Evolutionary conservation across 2,113 vertebrate genomes (phyloP).

Genomic region (Callopanchax toddi): DNA sequence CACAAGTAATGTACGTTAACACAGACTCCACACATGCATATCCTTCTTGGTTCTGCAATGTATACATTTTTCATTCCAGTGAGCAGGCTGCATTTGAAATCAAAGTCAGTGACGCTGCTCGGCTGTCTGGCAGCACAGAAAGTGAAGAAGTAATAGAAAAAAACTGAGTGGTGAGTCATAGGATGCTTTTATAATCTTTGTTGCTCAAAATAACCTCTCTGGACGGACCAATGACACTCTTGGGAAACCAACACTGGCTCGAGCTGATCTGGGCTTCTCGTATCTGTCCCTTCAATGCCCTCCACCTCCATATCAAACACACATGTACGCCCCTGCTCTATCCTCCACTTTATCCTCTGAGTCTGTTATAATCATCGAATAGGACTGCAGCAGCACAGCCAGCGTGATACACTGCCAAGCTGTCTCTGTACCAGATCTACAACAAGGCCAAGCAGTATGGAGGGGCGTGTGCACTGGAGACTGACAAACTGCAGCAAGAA

Average conservation of each 20-base stretch:
- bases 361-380: constrained; percentile 60
- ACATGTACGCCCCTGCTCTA: not conserved
- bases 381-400: constrained; percentile 56
- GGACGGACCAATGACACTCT: constrained; percentile 32
- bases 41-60: constrained; percentile 69
- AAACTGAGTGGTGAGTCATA: constrained; percentile 68
- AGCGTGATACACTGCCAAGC: constrained; percentile 43
- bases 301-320: not conserved
- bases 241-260: constrained; percentile 29
- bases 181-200: constrained; percentile 70
- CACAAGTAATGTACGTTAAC: constrained; percentile 19
- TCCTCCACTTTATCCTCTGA: constrained; percentile 18
- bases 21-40: constrained; percentile 37
- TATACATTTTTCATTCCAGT: constrained; percentile 76
- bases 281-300: not conserved
- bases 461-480: constrained; percentile 11
- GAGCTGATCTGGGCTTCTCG: constrained; percentile 22
- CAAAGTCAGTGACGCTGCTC: constrained; percentile 61
- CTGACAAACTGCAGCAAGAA: not conserved
- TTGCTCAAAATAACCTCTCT: constrained; percentile 67
- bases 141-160: constrained; percentile 69
- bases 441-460: constrained; percentile 25
- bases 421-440: constrained; percentile 37
- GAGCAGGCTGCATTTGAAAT: constrained; percentile 71
- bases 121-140: constrained; percentile 62